phyloP scores from a whole-genome alignment of 2,888 invertebrate species.

The Hetaerina titia region DNA sequence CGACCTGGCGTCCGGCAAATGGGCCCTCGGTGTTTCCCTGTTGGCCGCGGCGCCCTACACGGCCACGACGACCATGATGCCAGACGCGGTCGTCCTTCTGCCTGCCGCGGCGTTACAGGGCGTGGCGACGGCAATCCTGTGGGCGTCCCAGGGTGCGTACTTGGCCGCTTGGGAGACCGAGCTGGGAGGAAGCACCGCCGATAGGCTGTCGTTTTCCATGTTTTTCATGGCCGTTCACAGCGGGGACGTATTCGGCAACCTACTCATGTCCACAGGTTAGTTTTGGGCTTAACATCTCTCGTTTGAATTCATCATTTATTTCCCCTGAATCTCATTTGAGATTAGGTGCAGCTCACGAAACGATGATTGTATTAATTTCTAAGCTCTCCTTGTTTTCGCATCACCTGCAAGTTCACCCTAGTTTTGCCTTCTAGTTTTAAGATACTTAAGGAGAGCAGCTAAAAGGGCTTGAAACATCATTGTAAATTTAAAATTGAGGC shows the following conservation, averaged over 20 bases:
- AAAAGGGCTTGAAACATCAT: too few species aligned
- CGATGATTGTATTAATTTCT: too few species aligned
- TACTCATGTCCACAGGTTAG: conserved; percentile 47
- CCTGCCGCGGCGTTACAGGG: conserved; percentile 47
- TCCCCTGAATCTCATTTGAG: too few species aligned
- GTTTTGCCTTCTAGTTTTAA: too few species aligned
- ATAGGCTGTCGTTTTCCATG: conserved; percentile 27
- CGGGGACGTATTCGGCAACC: conserved; percentile 48
- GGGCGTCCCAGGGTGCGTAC: conserved; percentile 59
- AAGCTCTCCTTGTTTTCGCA: too few species aligned
- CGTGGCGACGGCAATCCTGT: conserved; percentile 32
- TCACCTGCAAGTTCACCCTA: too few species aligned
- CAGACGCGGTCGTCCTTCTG: background rate
- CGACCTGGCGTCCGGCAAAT: conserved; percentile 22
- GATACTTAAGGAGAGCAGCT: too few species aligned
- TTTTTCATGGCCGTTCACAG: conserved; percentile 51
- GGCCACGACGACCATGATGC: conserved; percentile 28
- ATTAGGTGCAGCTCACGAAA: too few species aligned
- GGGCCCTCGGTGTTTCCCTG: conserved; percentile 28
- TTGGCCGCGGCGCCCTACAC: conserved; percentile 49
- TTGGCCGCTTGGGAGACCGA: conserved; percentile 48
- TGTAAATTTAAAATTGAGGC: too few species aligned
- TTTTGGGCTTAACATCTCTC: background rate
- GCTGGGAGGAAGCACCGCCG: background rate
- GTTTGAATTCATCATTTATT: background rate